Percentiles rank a stretch among this genome's conserved stretches.
Conservation (phyloP, 2,888 invertebrate species). For the Mesorhabditis sp. region DNA sequence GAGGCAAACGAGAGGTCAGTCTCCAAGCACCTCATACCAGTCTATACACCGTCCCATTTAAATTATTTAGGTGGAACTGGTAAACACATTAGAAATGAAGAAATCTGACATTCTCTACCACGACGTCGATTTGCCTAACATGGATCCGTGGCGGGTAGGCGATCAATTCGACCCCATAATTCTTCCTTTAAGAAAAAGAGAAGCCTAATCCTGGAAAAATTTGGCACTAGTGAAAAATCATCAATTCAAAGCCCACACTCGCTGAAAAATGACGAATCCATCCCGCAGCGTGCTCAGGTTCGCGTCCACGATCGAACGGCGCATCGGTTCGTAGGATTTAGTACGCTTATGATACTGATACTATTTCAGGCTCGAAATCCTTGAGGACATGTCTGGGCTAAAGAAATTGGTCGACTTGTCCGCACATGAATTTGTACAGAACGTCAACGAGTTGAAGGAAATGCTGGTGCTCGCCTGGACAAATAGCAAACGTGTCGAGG, state of each 20-base stretch:
- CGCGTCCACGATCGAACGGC: not conserved
- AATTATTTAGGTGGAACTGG: not conserved
- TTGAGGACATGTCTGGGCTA: constrained; percentile 82
- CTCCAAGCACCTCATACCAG: too few species aligned
- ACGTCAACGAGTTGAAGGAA: constrained; percentile 74
- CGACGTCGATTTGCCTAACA: constrained; percentile 5
- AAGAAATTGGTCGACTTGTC: constrained; percentile 82
- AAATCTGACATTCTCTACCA: not conserved
- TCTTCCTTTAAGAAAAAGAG: not conserved
- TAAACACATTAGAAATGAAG: constrained; percentile 1
- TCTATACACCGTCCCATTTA: too few species aligned
- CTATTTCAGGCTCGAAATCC: constrained; percentile 73
- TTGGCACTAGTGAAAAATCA: not conserved
- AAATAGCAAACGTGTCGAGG: constrained; percentile 70
- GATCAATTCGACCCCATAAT: not conserved
- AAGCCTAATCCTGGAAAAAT: not conserved
- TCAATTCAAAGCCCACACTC: not conserved
- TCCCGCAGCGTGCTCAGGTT: not conserved
- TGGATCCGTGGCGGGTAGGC: not conserved
- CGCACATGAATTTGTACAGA: constrained; percentile 69
- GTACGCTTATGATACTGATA: constrained; percentile 64
- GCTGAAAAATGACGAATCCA: not conserved
- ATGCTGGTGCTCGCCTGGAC: constrained; percentile 89
- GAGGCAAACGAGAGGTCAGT: too few species aligned
- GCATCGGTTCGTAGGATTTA: constrained; percentile 1